These are phyloP conservation scores for Nycteola revayana DNA, from an alignment of 2,888 invertebrate genomes.

Conservation along the genomic window DNA sequence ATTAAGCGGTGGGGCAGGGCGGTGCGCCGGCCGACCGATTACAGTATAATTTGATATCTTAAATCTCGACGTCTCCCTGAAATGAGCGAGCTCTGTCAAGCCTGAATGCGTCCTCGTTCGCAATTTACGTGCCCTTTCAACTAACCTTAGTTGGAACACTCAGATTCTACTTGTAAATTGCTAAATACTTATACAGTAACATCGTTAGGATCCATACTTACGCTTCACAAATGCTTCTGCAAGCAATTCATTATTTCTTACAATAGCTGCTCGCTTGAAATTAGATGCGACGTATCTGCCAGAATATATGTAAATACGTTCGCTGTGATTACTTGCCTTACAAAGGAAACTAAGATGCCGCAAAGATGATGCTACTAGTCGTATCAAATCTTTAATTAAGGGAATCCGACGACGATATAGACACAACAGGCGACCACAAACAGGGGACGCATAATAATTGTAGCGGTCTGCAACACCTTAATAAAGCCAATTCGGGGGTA, in stretches of 20 bases:
- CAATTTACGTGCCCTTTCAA: conserved; percentile 74
- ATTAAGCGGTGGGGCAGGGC: conserved; percentile 52
- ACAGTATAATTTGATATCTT: conserved; percentile 76
- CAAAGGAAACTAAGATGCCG: conserved; percentile 41
- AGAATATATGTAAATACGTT: conserved; percentile 21
- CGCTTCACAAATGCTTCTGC: conserved; percentile 7
- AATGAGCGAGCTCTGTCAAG: conserved; percentile 58
- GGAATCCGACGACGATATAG: conserved; percentile 72
- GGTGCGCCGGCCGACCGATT: conserved; percentile 61
- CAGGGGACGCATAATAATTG: conserved; percentile 82
- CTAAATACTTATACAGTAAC: conserved; percentile 34
- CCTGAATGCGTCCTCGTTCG: conserved; percentile 67
- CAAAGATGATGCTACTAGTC: conserved; percentile 59
- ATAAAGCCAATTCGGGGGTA: conserved; percentile 76
- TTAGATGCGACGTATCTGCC: conserved; percentile 5
- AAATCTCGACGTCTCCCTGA: conserved; percentile 61
- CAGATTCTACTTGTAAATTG: conserved; percentile 46
- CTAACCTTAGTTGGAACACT: conserved; percentile 39
- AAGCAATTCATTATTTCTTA: conserved; percentile 7
- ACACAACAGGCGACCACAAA: conserved; percentile 77
- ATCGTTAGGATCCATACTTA: conserved; percentile 37
- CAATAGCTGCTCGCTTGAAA: conserved; percentile 10
- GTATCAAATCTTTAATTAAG: conserved; percentile 78
- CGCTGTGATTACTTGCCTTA: conserved; percentile 18
- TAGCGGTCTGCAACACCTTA: conserved; percentile 82